Conservation (phyloP, 1,140 invertebrate genomes). For the Zaprionus capensis region DNA sequence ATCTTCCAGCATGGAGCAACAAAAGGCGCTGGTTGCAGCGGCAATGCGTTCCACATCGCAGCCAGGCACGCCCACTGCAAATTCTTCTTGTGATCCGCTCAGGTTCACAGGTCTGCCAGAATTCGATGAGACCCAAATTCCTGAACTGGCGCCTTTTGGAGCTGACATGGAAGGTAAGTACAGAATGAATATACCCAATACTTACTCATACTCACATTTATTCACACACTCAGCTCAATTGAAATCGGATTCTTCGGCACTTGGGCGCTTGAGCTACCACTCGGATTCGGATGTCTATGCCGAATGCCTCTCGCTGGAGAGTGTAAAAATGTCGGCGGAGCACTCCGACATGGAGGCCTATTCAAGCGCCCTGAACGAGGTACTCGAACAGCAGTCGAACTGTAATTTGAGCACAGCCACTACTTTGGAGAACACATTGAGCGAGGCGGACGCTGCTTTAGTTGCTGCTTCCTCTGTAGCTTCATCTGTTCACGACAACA, state of each 20-base stretch:
- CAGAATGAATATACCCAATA: neutral
- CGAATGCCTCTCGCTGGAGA: slow-evolving; percentile 67
- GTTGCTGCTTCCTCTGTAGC: neutral
- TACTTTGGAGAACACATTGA: slow-evolving; percentile 47
- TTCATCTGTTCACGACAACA: slow-evolving; percentile 28
- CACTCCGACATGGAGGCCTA: slow-evolving; percentile 66
- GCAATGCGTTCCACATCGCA: slow-evolving; percentile 36
- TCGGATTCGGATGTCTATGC: slow-evolving; percentile 75
- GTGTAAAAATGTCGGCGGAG: slow-evolving; percentile 47
- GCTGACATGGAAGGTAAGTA: slow-evolving; percentile 56
- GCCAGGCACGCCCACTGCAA: slow-evolving; percentile 11
- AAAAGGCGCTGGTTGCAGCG: slow-evolving; percentile 53
- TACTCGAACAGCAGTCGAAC: slow-evolving; percentile 52
- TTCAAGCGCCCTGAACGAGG: slow-evolving; percentile 69
- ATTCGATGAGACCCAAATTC: slow-evolving; percentile 64
- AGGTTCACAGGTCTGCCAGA: slow-evolving; percentile 60
- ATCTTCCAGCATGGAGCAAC: slow-evolving; percentile 52
- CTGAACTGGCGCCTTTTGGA: slow-evolving; percentile 53
- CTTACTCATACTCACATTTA: neutral
- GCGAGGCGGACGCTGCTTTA: slow-evolving; percentile 18
- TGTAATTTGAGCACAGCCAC: slow-evolving; percentile 32
- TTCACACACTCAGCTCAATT: slow-evolving; percentile 37
- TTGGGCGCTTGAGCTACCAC: slow-evolving; percentile 32
- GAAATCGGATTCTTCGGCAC: slow-evolving; percentile 4
- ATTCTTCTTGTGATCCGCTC: slow-evolving; percentile 14